Evolutionary conservation across 2,113 vertebrate genomes (phyloP).

Genomic region (Gymnobelideus leadbeateri): DNA sequence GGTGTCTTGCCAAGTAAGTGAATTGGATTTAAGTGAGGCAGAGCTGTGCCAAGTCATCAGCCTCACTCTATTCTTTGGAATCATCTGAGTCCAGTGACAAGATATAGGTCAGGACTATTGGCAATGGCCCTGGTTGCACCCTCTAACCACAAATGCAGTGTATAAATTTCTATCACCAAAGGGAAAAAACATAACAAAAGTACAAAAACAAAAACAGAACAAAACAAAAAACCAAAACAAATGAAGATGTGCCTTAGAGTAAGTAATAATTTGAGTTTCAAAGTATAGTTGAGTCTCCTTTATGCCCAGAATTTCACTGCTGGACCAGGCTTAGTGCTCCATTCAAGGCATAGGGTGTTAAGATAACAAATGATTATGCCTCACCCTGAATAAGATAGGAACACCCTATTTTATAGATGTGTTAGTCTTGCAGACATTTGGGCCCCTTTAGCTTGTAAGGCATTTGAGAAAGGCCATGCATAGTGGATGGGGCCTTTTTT

Average conservation of each 20-base stretch:
- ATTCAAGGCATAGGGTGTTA: background rate
- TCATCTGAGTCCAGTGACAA: background rate
- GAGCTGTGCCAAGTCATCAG: background rate
- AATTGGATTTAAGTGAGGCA: background rate
- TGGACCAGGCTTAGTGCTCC: background rate
- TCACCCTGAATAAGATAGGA: slow-evolving; percentile 17
- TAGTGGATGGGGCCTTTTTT: slow-evolving; percentile 16
- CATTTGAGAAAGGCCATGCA: background rate
- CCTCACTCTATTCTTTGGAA: background rate
- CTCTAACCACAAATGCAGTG: background rate
- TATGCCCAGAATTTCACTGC: slow-evolving; percentile 16
- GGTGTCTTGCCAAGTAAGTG: background rate
- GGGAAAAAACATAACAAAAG: background rate
- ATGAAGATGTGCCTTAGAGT: background rate
- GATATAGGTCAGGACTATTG: background rate
- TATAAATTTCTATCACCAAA: background rate
- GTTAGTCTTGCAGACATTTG: background rate
- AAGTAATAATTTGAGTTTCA: slow-evolving; percentile 24
- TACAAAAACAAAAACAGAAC: too few relatives aligned
- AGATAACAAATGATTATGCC: slow-evolving; percentile 31
- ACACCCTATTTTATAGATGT: background rate
- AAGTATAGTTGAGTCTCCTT: background rate
- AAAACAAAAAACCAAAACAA: too few relatives aligned
- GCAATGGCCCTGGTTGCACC: background rate
- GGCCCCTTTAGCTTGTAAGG: background rate